Percentiles rank a stretch among this genome's conserved stretches.
These are phyloP conservation scores for Coracias cyanogaster DNA, from an alignment of 2,797 vertebrate genomes.

Conservation along the genomic window DNA sequence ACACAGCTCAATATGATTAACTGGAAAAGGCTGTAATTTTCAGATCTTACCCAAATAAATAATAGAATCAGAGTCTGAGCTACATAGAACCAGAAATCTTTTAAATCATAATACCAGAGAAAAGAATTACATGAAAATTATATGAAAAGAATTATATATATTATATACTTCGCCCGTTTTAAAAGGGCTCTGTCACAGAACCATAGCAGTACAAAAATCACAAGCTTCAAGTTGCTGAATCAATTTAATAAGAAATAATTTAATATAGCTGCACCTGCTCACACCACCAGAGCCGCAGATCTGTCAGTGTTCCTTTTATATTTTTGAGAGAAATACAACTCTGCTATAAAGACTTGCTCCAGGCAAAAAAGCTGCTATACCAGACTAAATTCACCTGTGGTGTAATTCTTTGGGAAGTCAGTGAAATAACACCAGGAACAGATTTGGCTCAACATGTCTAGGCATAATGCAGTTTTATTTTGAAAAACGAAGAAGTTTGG, in stretches of 20 bases:
- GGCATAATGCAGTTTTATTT: constrained; percentile 52
- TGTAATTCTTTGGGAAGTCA: constrained; percentile 38
- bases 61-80: neutral
- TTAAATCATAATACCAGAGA: neutral
- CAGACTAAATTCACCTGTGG: constrained; percentile 55
- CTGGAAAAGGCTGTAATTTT: constrained; percentile 29
- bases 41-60: constrained; percentile 30
- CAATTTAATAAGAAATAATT: constrained; percentile 75
- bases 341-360: constrained; percentile 54
- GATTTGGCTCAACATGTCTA: constrained; percentile 60
- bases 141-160: no score
- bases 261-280: constrained; percentile 73
- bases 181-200: constrained; percentile 36
- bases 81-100: neutral
- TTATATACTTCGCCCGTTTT: neutral
- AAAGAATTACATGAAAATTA: constrained; percentile 3
- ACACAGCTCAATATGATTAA: constrained; percentile 38
- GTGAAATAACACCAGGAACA: constrained; percentile 61
- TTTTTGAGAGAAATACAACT: constrained; percentile 69
- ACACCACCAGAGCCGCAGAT: constrained; percentile 63
- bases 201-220: constrained; percentile 59
- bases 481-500: constrained; percentile 27
- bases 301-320: constrained; percentile 65
- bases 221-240: constrained; percentile 63
- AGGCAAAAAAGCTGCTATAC: constrained; percentile 61